These are phyloP conservation scores for Calliopsis andreniformis DNA, from an alignment of 1,140 invertebrate genomes.

Conservation along the genomic window DNA sequence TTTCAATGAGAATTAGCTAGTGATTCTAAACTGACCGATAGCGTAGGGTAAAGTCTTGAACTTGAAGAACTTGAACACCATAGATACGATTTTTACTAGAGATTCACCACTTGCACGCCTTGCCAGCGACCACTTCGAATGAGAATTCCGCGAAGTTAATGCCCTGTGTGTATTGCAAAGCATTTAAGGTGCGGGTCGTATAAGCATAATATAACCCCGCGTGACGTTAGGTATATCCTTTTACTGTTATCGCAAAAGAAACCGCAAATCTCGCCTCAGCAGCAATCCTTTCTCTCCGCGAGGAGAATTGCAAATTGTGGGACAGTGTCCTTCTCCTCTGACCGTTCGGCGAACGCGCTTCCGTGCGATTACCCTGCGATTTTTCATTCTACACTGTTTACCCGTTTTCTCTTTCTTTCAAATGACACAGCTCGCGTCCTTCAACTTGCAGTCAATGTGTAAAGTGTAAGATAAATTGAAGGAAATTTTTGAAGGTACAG, in stretches of 20 bases:
- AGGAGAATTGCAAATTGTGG: conserved; percentile 56
- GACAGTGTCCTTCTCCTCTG: conserved; percentile 41
- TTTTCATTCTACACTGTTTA: conserved; percentile 30
- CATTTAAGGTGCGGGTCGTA: conserved; percentile 44
- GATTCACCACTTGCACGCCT: too few species aligned
- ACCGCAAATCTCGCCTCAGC: conserved; percentile 63
- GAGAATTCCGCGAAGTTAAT: conserved; percentile 57
- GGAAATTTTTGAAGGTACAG: too few species aligned
- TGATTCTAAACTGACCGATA: too few species aligned
- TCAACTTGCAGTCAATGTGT: background rate
- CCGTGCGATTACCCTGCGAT: conserved; percentile 46
- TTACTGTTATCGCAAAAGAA: conserved; percentile 59
- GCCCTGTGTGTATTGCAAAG: conserved; percentile 36
- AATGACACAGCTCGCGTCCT: background rate
- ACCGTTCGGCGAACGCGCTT: conserved; percentile 21
- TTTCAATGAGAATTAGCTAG: too few species aligned
- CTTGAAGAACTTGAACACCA: background rate
- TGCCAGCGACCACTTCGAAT: conserved; percentile 40
- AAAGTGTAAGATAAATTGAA: too few species aligned
- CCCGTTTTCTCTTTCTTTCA: conserved; percentile 13
- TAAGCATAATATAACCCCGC: conserved; percentile 50
- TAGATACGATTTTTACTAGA: background rate
- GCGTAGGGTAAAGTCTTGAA: background rate
- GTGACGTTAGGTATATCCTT: conserved; percentile 53
- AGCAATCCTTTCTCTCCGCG: conserved; percentile 55